phyloP scores from a whole-genome alignment of 2,888 invertebrate species.

The Pediacus dermestoides region DNA sequence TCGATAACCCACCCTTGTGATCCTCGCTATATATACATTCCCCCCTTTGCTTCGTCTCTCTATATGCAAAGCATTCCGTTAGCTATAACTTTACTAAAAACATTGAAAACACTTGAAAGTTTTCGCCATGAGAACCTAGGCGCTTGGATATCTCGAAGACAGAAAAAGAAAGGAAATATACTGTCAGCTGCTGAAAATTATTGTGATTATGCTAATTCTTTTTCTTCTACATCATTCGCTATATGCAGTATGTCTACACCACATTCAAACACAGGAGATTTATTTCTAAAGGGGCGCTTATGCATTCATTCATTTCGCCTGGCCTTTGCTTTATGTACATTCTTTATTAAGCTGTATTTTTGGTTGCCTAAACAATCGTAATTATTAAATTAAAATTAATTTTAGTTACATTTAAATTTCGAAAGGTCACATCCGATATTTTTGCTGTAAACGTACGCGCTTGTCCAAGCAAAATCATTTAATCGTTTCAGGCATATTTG shows the following conservation, averaged over 20 bases:
- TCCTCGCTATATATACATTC: constrained; percentile 26
- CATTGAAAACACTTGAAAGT: constrained; percentile 50
- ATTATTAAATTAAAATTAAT: too few species aligned
- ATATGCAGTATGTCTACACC: constrained; percentile 43
- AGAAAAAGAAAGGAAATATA: constrained; percentile 56
- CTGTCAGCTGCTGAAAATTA: constrained; percentile 62
- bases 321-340: too few species aligned
- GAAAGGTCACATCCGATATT: too few species aligned
- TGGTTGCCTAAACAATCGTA: too few species aligned
- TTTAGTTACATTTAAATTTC: too few species aligned
- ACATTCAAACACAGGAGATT: constrained; percentile 40
- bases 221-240: constrained; percentile 40
- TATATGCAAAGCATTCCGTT: constrained; percentile 51
- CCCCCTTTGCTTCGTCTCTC: constrained; percentile 37
- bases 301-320: too few species aligned
- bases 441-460: too few species aligned
- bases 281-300: constrained; percentile 31
- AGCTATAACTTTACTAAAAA: constrained; percentile 50
- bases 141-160: constrained; percentile 27
- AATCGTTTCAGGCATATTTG: too few species aligned
- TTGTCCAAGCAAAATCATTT: too few species aligned
- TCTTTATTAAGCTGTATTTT: too few species aligned
- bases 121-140: constrained; percentile 27
- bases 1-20: constrained; percentile 36
- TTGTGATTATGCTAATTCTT: constrained; percentile 63